phyloP scores from a whole-genome alignment of 2,113 vertebrate species.

The Eudyptes chrysolophus region DNA sequence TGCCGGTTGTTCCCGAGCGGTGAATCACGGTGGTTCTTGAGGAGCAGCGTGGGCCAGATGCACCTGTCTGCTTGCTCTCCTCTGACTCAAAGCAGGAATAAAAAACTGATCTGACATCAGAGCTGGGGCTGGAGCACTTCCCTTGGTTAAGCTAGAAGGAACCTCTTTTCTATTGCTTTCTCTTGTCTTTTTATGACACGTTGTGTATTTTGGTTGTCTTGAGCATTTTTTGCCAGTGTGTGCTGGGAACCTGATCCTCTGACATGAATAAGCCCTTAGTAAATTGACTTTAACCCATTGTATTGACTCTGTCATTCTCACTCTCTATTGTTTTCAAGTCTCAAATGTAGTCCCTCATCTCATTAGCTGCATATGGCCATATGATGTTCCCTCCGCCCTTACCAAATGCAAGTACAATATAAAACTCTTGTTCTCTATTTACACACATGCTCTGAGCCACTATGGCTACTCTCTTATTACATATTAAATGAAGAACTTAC shows the following conservation, averaged over 20 bases:
- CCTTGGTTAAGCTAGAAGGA: background rate
- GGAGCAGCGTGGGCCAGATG: background rate
- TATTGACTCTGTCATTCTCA: background rate
- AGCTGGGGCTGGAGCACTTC: background rate
- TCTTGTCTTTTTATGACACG: background rate
- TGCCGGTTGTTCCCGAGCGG: fast-evolving
- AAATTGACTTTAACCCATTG: background rate
- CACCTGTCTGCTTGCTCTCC: background rate
- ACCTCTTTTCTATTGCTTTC: background rate
- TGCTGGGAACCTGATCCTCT: background rate
- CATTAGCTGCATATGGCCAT: background rate
- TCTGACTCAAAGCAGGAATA: background rate
- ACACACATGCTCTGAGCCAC: background rate
- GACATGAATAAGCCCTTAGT: background rate
- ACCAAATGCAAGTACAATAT: background rate
- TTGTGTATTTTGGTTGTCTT: background rate
- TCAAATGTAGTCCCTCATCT: background rate
- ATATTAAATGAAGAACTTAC: background rate
- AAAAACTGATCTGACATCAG: background rate
- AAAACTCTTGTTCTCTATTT: background rate
- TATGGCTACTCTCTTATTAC: background rate
- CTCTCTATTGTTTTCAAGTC: background rate
- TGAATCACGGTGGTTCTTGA: background rate
- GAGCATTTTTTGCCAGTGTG: background rate
- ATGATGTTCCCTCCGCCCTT: background rate